Base-by-base conservation (phyloP, 2,113 vertebrate species). In the Empidonax alnorum region DNA sequence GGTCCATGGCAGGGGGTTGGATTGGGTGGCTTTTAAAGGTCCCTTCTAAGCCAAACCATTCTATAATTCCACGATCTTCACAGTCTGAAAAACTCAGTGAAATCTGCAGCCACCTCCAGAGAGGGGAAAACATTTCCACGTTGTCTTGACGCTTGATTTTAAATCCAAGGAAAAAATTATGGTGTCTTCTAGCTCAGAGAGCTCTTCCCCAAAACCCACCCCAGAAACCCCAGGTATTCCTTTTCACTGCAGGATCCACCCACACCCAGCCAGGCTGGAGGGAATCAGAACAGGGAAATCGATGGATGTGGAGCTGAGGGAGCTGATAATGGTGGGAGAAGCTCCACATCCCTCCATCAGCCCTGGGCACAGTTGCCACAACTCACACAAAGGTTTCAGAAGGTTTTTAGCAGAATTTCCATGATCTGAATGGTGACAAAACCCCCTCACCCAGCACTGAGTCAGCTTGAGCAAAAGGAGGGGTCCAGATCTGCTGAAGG, bases 381-480 rank as follows among this genome's bases (percentile, higher is more conserved):
- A 27, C 19, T 13, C 2, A 10, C 50, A 28, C 10, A 2, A 30
- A 37, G 62, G 41, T 86, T 56, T 39, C 27, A 7, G 66, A 31
- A 31, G 52, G 15, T 7, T 3, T 71, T 84, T 11, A 23, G 61
- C 73, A 63, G 47, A 37, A 62, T 9, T 37, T 5, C 25, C 10
- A 0, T 4, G 2, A 2, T 12, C 3, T 46, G 18, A 41, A 10
- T 0, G 21, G 0, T 5, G 44, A 21, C 30, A 14, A 74, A 84
- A 3, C 18, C 28, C 74, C 20, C 3, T 62, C 14, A 35, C 7
- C 42, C 3, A 9, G 41, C 23, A 12, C 42, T 31, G 52, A 28
- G 22, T 3, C 27, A 15, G 19, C 41, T 12, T 2, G 50, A 59
- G 59, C 30, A 11, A 23, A 62, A 81, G 73, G 24, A 84, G 52